A percentile compares a stretch with the other conserved stretches of the same genome.
These are phyloP conservation scores for Periparus ater DNA, from an alignment of 2,797 vertebrate species.

Conservation along the genomic window DNA sequence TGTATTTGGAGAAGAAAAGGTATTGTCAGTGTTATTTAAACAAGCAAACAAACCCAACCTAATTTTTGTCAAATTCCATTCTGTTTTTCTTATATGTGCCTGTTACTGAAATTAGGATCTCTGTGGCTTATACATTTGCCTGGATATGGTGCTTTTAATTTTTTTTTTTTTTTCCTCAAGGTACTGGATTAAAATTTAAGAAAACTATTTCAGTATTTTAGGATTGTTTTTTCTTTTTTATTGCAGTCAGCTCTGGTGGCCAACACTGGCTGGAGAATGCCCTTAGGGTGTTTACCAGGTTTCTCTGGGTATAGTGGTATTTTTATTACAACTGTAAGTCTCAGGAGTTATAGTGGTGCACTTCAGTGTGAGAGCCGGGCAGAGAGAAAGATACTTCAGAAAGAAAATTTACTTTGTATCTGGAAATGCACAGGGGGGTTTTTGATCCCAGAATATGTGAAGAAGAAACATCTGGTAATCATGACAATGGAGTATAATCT, in stretches of 20 bases:
- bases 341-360: neutral
- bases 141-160: neutral
- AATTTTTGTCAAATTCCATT: neutral
- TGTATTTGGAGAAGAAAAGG: neutral
- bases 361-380: neutral
- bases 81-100: neutral
- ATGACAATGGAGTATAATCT: neutral
- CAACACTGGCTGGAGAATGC: neutral
- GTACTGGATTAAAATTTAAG: neutral
- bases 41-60: neutral
- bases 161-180: neutral
- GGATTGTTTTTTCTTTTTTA: neutral
- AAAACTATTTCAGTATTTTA: neutral
- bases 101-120: neutral
- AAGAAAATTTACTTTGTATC: neutral
- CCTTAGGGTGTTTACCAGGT: neutral
- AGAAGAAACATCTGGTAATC: neutral
- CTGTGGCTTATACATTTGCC: neutral
- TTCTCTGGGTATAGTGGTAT: neutral
- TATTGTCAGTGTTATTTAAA: neutral
- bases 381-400: neutral
- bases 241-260: accelerated
- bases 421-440: neutral
- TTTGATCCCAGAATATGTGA: neutral
- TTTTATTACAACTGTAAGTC: neutral